These are phyloP conservation scores for Edolisoma coerulescens DNA, from an alignment of 2,113 vertebrate species.

Conservation along the genomic window DNA sequence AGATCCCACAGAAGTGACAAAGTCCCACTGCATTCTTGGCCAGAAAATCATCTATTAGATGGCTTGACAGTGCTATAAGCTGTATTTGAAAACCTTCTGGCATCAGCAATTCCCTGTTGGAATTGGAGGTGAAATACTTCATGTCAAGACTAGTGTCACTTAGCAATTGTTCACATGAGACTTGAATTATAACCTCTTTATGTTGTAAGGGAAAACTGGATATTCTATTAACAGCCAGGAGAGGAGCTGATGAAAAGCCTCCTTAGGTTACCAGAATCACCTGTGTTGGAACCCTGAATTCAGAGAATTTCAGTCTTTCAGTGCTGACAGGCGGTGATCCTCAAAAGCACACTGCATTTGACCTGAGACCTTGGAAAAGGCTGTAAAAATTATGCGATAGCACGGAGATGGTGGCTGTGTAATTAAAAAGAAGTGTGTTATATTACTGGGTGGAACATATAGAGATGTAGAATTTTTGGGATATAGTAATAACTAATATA, in stretches of 20 bases:
- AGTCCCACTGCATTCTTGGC: not conserved
- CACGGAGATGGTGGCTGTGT: no score
- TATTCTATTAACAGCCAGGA: conserved; percentile 39
- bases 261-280: conserved; percentile 24
- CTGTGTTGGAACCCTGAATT: no score
- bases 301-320: no score
- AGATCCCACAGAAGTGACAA: not conserved
- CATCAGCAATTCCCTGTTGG: not conserved
- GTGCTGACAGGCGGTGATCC: no score
- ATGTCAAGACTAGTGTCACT: conserved; percentile 37
- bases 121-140: conserved; percentile 16
- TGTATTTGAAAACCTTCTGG: conserved; percentile 8
- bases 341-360: no score
- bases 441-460: no score
- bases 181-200: not conserved
- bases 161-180: conserved; percentile 36
- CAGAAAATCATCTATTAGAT: conserved; percentile 19
- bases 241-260: conserved; percentile 41
- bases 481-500: no score
- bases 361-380: no score
- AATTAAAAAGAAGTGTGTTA: no score
- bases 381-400: no score
- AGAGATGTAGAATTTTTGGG: no score
- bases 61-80: not conserved
- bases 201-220: not conserved